Base-by-base conservation (phyloP, 2,888 invertebrate species). In the Drosophila merina region DNA sequence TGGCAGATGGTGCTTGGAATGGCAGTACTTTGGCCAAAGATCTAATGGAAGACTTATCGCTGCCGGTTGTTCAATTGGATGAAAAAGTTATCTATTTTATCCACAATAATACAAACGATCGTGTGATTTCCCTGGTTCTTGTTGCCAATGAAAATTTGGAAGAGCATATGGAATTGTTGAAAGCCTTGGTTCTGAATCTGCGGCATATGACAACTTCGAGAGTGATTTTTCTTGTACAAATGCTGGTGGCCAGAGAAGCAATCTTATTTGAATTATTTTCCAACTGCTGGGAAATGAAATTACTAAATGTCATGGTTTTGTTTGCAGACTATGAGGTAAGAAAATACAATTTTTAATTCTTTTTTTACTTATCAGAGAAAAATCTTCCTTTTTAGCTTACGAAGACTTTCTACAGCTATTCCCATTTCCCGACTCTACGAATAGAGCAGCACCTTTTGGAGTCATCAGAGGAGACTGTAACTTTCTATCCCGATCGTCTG, bases 221-320 rank as follows among this genome's bases (percentile, higher is more conserved):
- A 26, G 75, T 90, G 4, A 57, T 91, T 4, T 86, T 90, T 55
- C 31, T 89, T 8, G 25, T 88, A 45, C 72, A 79, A 28, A 30
- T 47, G 30, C 57, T 40, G 2, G 55, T 58, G 14, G 56, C 48
- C 3, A 54, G 74, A 38, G 58, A 60, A 6, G 10, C 3, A 1
- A 38, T 86, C 48, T 44, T 82, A 0, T 47, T 63, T 8, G 36
- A 75, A 10, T 60, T 88, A 2, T 89, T 91, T 40, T n/a, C 28
- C 0, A 60, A 63, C 14, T 89, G 89, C 68, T 85, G 89, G 86
- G 50, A 44, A 38, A 57, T 74, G 44, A 82, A 76, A 28, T 50
- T 91, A 26, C 66, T 89, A 4, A 90, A 90, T 78, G 88, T 84
- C 1, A 48, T 80, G 3, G 88, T 80, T 0, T 3, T 90, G 0